phyloP scores from a whole-genome alignment of 2,113 vertebrate genomes.

The Struthidea cinerea region DNA sequence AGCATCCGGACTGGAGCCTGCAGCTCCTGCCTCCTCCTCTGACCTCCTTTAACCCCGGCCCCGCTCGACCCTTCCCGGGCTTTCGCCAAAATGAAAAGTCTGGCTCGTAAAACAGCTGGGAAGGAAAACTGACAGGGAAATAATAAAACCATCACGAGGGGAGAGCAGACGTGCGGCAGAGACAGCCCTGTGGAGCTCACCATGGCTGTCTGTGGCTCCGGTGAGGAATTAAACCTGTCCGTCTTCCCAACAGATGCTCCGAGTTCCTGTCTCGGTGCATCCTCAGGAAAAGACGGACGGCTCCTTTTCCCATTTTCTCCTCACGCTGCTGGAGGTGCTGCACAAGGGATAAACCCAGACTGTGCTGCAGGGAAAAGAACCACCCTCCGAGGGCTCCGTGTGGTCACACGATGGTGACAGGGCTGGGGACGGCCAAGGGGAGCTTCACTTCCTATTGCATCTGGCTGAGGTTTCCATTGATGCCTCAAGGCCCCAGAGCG shows the following conservation, averaged over 20 bases:
- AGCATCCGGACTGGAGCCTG: not conserved
- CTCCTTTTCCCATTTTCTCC: not conserved
- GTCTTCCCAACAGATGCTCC: not conserved
- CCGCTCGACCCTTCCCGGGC: not conserved
- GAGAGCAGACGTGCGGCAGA: not conserved
- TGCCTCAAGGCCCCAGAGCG: not conserved
- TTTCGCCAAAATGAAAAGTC: not conserved
- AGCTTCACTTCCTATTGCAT: rapidly evolving
- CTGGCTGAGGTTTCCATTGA: not conserved
- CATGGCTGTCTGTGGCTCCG: not conserved
- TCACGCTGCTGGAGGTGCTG: not conserved
- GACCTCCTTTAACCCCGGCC: not conserved
- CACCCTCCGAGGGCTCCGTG: not conserved
- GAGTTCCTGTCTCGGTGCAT: not conserved
- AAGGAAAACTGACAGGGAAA: not conserved
- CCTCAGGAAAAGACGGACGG: rapidly evolving
- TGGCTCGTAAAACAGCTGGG: not conserved
- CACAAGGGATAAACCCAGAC: not conserved
- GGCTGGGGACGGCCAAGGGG: not conserved
- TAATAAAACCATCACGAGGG: not conserved
- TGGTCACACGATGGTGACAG: not conserved
- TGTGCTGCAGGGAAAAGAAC: not conserved
- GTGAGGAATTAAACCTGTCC: slow-evolving; percentile 21
- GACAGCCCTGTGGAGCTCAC: not conserved
- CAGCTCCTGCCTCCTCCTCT: not conserved